Evolutionary conservation across 2,888 invertebrate genomes (phyloP), one percentile per base, ranked within the genome.

Genomic region (Coelopa pilipes): DNA sequence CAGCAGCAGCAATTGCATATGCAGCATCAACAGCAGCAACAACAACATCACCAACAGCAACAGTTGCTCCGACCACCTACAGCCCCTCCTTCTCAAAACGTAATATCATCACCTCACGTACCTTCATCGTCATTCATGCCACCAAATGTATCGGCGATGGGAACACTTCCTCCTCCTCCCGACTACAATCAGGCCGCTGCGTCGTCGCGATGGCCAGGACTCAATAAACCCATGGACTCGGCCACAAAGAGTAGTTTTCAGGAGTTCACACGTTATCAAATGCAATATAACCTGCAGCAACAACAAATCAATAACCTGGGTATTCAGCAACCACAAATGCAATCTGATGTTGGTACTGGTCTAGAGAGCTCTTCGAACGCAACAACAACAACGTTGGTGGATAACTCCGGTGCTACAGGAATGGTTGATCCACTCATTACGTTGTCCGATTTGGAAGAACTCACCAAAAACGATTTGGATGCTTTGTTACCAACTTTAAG

Each of bases 231-330:
- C 83, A 91, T 91, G 91, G 91, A 91, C 76, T 91, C 90, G 80
- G 90, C 89, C 79, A 91, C 91, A 47, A 90, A 91, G 82, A 90
- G 89, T 53, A 91, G 91, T 85, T 90, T 90, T 81, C 91, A 90
- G 88, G 91, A 91, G 84, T 91, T 91, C 85, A 90, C 91, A 78
- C 88, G 90, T 78, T 91, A 91, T 82, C 91, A 91, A 81, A 90
- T 90, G 88, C 91, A 91, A 84, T 91, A 91, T 83, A 91, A 90
- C 81, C 89, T 91, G 49, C 88, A 89, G 70, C 91, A 91, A 80
- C 89, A 86, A 70, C 85, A 84, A 76, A 81, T 82, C 7, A 79
- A 75, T 34, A 72, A 68, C 15, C 74, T 45, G 66, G 78, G 71
- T 11, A 76, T 76, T 34, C 78, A 75, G 60, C 57, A 75, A 21